Conservation (phyloP, 2,113 vertebrate species). For the Caloenas nicobarica region DNA sequence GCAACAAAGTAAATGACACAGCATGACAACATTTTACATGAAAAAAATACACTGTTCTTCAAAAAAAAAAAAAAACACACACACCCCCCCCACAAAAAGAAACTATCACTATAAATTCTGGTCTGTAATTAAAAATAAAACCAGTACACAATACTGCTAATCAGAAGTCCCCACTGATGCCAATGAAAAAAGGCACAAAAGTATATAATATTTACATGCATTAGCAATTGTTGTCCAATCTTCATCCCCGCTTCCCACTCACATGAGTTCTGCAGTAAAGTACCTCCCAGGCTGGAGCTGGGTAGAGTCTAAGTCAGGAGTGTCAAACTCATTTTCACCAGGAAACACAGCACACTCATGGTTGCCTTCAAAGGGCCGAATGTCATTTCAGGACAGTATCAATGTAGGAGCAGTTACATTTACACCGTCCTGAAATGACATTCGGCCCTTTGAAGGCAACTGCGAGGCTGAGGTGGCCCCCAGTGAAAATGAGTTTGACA, state of each 20-base stretch:
- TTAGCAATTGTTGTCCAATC: not conserved
- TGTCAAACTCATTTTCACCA: no score
- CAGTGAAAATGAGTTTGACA: no score
- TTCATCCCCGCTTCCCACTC: not conserved
- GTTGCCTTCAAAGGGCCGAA: no score
- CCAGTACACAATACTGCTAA: not conserved
- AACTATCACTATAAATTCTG: not conserved
- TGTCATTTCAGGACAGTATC: no score
- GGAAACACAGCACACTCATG: no score
- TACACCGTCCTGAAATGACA: no score
- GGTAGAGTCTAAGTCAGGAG: not conserved
- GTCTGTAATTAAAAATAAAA: not conserved
- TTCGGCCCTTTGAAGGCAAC: no score
- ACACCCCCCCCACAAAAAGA: not conserved
- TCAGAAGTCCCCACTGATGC: not conserved
- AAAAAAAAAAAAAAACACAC: not conserved
- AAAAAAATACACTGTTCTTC: not conserved
- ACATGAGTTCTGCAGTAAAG: not conserved
- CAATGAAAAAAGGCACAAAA: not conserved
- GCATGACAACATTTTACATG: not conserved
- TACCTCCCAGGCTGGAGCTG: not conserved
- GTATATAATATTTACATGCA: accelerated
- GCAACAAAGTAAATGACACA: not conserved
- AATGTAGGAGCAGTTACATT: no score
- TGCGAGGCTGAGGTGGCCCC: no score